phyloP scores from a whole-genome alignment of 2,888 invertebrate species.

The Pachycephus smyrnensis region DNA sequence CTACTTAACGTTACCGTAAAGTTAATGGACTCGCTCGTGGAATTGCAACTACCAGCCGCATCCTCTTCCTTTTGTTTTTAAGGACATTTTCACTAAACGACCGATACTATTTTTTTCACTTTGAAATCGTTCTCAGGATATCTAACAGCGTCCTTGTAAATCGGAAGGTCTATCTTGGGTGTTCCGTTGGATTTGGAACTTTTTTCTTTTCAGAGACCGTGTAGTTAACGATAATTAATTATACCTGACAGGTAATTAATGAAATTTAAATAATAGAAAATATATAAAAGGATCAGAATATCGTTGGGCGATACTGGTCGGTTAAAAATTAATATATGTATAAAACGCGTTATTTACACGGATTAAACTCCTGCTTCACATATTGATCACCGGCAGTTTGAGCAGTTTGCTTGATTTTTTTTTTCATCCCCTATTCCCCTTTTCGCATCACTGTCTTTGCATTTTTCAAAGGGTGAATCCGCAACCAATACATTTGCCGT shows the following conservation, averaged over 20 bases:
- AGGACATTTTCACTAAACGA: not conserved
- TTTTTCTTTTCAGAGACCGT: not conserved
- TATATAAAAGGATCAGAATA: slow-evolving; percentile 46
- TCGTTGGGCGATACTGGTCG: slow-evolving; percentile 31
- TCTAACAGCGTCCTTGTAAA: not conserved
- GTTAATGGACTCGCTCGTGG: slow-evolving; percentile 24
- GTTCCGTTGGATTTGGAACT: not conserved
- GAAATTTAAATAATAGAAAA: slow-evolving; percentile 50
- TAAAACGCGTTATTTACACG: slow-evolving; percentile 42
- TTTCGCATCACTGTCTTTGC: not conserved
- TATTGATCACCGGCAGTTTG: not conserved
- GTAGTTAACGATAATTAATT: not conserved
- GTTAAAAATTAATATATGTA: slow-evolving; percentile 45
- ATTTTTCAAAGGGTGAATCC: not conserved
- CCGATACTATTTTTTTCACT: not conserved
- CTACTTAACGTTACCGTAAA: slow-evolving; percentile 53
- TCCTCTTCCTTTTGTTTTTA: not conserved
- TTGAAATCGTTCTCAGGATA: not conserved
- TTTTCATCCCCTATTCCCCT: not conserved
- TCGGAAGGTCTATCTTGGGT: not conserved
- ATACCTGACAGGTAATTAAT: slow-evolving; percentile 28
- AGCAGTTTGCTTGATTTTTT: not conserved
- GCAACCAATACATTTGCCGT: not conserved
- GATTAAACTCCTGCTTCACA: slow-evolving; percentile 21
- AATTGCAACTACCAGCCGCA: not conserved